phyloP scores from a whole-genome alignment of 2,113 vertebrate species.

The Rhea pennata region DNA sequence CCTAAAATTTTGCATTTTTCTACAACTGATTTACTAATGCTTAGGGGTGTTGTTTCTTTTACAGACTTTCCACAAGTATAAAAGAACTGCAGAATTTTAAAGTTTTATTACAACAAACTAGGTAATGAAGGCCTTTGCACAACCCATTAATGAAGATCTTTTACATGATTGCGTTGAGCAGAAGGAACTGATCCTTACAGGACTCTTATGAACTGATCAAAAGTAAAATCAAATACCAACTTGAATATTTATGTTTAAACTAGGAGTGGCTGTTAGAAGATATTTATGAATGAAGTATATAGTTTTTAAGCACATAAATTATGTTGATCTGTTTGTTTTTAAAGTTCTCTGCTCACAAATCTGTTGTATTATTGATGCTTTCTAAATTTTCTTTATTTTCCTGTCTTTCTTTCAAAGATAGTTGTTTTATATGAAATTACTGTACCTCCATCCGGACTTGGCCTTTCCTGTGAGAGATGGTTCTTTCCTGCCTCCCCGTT shows the following conservation, averaged over 20 bases:
- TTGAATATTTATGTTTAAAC: constrained; percentile 82
- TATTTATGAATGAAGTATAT: constrained; percentile 80
- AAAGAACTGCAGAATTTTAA: constrained; percentile 92
- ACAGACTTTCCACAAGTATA: constrained; percentile 93
- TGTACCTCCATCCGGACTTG: background rate
- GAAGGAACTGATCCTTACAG: constrained; percentile 73
- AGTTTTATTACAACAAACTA: constrained; percentile 84
- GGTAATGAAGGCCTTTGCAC: constrained; percentile 85
- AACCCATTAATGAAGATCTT: constrained; percentile 38
- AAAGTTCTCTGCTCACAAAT: constrained; percentile 51
- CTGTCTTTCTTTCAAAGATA: constrained; percentile 27
- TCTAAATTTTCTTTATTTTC: constrained; percentile 36
- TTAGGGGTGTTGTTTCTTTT: background rate
- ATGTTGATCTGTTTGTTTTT: constrained; percentile 70
- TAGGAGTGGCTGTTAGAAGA: constrained; percentile 66
- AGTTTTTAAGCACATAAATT: constrained; percentile 79
- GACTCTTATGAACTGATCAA: constrained; percentile 71
- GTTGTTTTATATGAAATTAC: constrained; percentile 22
- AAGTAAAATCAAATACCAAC: constrained; percentile 71
- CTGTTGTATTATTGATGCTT: constrained; percentile 23
- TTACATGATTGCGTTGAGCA: constrained; percentile 61
- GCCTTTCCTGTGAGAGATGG: background rate
- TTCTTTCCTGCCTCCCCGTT: background rate
- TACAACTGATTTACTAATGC: background rate
- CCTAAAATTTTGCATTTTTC: background rate